Evolutionary conservation across 1,140 invertebrate species (phyloP), one percentile per base, ranked within the genome.

Genomic region (Sesamia nonagrioides): DNA sequence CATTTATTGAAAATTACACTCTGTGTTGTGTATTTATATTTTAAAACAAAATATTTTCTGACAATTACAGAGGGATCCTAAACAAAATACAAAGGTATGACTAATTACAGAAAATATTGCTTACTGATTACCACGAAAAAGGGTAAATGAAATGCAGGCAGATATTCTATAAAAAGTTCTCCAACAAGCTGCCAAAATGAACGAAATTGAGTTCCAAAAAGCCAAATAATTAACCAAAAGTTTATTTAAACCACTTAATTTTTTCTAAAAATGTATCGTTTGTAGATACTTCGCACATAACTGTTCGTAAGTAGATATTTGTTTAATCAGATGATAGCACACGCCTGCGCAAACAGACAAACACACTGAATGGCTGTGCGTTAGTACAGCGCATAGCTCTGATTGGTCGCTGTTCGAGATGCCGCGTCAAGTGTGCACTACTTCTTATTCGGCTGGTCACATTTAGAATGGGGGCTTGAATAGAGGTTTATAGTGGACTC

Each of bases 251-350:
- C 42, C 3, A 13, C 9, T 0, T n/a, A n/a, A n/a, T 5, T 50
- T 50, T 15, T 50, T 2, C 15, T n/a, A 50, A 50, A 3, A 50
- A 7, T 50, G 45, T 50, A 50, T 50, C 15, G 45, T 50, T 5
- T 50, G 42, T 9, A 11, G 9, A 0, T 45, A 45, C 45, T 50
- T 15, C 15, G 13, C 4, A 50, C 13, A 50, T 56, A 50, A n/a
- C 35, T 0, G 45, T 8, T 83, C 71, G 82, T 79, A 81, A 78
- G 77, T 75, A 78, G 52, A 80, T 85, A 82, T 86, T 86, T 82
- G 82, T 86, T 82, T 86, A 86, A 86, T 84, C 84, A 84, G 84
- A 82, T 79, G 82, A 82, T 83, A 80, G 37, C 50, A 52, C 75
- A 56, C 79, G 73, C 77, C 60, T 79, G 77, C 58, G 74, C 69